Conservation (phyloP, 2,113 vertebrate species). For the Cyphomyrus discorhynchus region DNA sequence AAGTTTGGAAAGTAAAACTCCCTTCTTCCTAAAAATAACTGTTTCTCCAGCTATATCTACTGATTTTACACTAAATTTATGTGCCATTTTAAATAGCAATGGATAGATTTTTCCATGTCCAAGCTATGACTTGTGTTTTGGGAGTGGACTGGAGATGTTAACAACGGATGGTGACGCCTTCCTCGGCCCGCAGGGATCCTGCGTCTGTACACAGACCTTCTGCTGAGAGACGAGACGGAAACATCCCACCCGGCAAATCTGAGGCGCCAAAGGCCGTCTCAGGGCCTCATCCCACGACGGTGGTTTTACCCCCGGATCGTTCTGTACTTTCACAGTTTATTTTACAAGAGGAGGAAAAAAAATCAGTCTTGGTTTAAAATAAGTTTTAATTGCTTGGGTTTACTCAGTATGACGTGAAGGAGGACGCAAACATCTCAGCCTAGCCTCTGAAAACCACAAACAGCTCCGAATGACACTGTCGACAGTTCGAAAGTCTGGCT, state of each 20-base stretch:
- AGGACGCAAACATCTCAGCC: neutral
- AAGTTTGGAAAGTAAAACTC: constrained; percentile 13
- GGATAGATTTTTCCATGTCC: neutral
- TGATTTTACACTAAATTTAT: neutral
- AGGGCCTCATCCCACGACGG: neutral
- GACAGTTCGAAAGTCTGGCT: neutral
- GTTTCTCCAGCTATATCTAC: neutral
- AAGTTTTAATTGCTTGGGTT: neutral
- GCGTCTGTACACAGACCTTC: neutral
- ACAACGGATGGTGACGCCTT: neutral
- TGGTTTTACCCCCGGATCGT: neutral
- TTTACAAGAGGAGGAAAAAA: constrained; percentile 1
- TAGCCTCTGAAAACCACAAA: neutral
- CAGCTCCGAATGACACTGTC: neutral
- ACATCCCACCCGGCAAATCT: too few species aligned
- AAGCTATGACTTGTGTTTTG: neutral
- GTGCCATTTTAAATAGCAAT: constrained; percentile 3
- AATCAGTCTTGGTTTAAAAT: neutral
- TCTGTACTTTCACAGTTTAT: constrained; percentile 12
- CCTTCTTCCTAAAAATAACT: neutral
- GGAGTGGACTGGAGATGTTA: neutral
- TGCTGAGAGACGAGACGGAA: neutral
- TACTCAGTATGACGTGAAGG: neutral
- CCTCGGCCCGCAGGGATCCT: neutral
- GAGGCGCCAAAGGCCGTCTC: neutral